These are phyloP conservation scores for Lasiommata megera DNA, from an alignment of 2,888 invertebrate genomes.

Conservation along the genomic window DNA sequence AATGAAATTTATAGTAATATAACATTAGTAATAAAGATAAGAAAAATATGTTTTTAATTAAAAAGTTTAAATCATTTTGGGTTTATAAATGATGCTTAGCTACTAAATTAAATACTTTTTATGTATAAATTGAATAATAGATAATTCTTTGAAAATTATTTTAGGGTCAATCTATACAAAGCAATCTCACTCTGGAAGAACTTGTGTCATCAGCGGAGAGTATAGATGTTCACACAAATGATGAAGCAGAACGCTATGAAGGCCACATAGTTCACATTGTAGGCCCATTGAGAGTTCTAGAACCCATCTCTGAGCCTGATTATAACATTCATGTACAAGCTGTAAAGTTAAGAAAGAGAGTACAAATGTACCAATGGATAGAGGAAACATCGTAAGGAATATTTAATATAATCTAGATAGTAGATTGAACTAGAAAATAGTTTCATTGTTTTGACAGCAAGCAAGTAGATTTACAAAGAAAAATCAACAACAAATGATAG, in stretches of 20 bases:
- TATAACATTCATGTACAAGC: conserved; percentile 92
- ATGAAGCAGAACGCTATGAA: conserved; percentile 85
- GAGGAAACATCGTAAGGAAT: conserved; percentile 85
- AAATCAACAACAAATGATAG: no score
- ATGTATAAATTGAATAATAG: no score
- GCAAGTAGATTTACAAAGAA: no score
- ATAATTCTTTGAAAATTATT: conserved; percentile 24
- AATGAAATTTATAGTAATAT: no score
- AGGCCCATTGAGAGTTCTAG: conserved; percentile 87
- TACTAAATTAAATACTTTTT: no score
- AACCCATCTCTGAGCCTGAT: conserved; percentile 92
- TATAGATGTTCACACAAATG: conserved; percentile 86
- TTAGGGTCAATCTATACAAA: conserved; percentile 90
- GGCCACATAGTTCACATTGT: conserved; percentile 89
- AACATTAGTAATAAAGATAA: no score
- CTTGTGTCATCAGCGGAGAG: conserved; percentile 78
- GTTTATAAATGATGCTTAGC: no score
- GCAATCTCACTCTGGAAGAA: conserved; percentile 89
- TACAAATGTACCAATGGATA: conserved; percentile 97
- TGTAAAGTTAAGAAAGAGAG: conserved; percentile 90
- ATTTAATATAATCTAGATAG: no score
- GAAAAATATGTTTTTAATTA: no score
- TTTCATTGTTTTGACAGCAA: no score
- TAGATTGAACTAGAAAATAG: no score
- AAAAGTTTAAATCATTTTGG: no score